Evolutionary conservation across 2,113 vertebrate species (phyloP).

Genomic region (Cyprinodon variegatus): DNA sequence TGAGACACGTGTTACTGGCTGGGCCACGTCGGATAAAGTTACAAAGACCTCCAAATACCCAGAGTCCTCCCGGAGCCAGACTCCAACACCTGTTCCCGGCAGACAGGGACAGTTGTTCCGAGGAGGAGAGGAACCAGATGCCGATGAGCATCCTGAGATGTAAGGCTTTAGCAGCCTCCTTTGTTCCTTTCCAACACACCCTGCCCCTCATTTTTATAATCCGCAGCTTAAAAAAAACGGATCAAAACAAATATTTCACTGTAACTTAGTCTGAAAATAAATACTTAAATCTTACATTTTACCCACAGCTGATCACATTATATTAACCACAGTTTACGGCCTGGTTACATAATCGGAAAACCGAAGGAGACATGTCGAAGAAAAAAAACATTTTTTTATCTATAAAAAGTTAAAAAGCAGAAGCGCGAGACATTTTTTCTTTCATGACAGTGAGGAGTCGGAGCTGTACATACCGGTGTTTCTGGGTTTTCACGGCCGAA

Average conservation of each 20-base stretch:
- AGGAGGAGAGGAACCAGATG: not conserved
- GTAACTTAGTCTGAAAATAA: too few relatives aligned
- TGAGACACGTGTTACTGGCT: slow-evolving; percentile 78
- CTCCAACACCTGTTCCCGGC: slow-evolving; percentile 34
- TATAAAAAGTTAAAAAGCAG: not conserved
- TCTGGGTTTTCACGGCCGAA: slow-evolving; percentile 72
- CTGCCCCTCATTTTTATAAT: slow-evolving; percentile 4
- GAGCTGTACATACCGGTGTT: slow-evolving; percentile 76
- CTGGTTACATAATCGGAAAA: slow-evolving; percentile 49
- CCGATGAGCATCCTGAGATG: slow-evolving; percentile 32
- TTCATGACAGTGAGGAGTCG: not conserved
- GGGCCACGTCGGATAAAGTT: slow-evolving; percentile 75
- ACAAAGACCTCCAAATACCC: slow-evolving; percentile 60
- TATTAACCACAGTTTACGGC: slow-evolving; percentile 45
- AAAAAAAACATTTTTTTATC: not conserved
- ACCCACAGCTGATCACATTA: not conserved
- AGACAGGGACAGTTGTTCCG: slow-evolving; percentile 16
- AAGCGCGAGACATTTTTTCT: fast-evolving
- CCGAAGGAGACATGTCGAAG: not conserved
- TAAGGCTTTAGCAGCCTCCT: slow-evolving; percentile 36
- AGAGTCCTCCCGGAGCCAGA: not conserved
- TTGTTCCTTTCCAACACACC: slow-evolving; percentile 70
- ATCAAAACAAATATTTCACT: not conserved
- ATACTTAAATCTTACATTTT: not conserved
- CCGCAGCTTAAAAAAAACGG: not conserved